Evolutionary conservation across 2,888 invertebrate species (phyloP), one percentile per base, ranked within the genome.

Genomic region (Aleiodes testaceus): DNA sequence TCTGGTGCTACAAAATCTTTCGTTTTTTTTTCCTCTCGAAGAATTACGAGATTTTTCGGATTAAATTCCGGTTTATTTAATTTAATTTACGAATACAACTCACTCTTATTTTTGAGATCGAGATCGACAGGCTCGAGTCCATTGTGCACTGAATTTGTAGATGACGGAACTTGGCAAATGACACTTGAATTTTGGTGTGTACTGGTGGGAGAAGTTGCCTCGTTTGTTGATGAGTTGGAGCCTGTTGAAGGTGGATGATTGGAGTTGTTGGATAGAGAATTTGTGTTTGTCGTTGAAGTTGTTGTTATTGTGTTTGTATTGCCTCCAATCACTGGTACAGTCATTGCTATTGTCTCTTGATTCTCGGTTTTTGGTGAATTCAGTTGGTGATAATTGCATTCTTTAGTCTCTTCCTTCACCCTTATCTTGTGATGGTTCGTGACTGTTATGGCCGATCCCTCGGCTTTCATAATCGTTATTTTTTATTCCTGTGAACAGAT

Each of bases 391-490:
- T 79, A 80, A 67, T 80, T 79, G 75, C 84, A 84, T 79, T 85
- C 87, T 77, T 82, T 85, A 52, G 81, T 76, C 73, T 87, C 87
- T 78, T 87, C 86, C 77, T 87, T 87, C 69, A 87, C 83, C 80
- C 85, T 86, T 78, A 85, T 81, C 78, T 84, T 85, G 75, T 84
- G 82, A 73, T 81, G 79, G 20, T 81, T 75, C n/a, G 79, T 72
- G 67, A 79, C 79, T 47, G 81, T 72, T 49, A 80, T 78, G 70
- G 78, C 79, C 73, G 72, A 65, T 69, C 82, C 82, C 78, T 87
- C 86, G 74, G 82, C 84, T 84, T 87, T 87, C 87, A 86, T 86
- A 70, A 79, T 83, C 79, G 74, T 72, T 18, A n/a, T n/a, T n/a
- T n/a, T 45, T 7, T 11, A 3, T 44, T 9, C 45, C 42, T 36